These are phyloP conservation scores for Brachionus rubens DNA, from an alignment of 1,140 invertebrate genomes.

Conservation along the genomic window DNA sequence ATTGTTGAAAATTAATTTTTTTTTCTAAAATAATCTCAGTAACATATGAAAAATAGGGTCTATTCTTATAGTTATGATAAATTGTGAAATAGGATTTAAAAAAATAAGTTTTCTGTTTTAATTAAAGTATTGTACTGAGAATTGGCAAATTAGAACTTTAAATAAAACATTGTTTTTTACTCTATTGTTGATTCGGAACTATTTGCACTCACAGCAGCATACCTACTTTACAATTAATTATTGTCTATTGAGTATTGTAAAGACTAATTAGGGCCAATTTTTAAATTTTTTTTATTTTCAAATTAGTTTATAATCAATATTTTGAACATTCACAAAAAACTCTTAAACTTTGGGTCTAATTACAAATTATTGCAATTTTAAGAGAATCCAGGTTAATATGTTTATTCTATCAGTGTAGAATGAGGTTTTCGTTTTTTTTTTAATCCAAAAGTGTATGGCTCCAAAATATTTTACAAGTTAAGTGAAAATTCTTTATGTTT, in stretches of 20 bases:
- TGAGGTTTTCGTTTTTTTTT: slow-evolving; percentile 9
- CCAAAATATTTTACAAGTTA: slow-evolving; percentile 15
- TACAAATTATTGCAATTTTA: slow-evolving; percentile 30
- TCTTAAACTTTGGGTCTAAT: too few species aligned
- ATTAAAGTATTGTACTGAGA: slow-evolving; percentile 1
- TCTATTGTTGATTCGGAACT: background rate
- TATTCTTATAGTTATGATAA: background rate
- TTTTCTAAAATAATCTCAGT: background rate
- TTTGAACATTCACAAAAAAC: slow-evolving; percentile 19
- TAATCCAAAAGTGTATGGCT: slow-evolving; percentile 21
- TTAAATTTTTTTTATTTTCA: background rate
- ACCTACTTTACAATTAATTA: slow-evolving; percentile 32
- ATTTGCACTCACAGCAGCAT: slow-evolving; percentile 39
- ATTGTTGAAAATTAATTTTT: slow-evolving; percentile 27
- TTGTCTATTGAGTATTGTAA: slow-evolving; percentile 26
- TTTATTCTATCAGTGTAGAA: background rate
- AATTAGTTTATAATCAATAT: slow-evolving; percentile 21
- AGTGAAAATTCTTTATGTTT: slow-evolving; percentile 19
- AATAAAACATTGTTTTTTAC: slow-evolving; percentile 27
- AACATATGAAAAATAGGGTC: too few species aligned
- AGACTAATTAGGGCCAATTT: slow-evolving; percentile 29
- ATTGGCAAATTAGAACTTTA: background rate
- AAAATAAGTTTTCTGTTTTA: background rate
- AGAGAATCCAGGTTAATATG: slow-evolving; percentile 37
- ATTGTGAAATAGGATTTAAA: slow-evolving; percentile 20